phyloP scores from a whole-genome alignment of 2,888 invertebrate genomes.

The Pasiphila rectangulata region DNA sequence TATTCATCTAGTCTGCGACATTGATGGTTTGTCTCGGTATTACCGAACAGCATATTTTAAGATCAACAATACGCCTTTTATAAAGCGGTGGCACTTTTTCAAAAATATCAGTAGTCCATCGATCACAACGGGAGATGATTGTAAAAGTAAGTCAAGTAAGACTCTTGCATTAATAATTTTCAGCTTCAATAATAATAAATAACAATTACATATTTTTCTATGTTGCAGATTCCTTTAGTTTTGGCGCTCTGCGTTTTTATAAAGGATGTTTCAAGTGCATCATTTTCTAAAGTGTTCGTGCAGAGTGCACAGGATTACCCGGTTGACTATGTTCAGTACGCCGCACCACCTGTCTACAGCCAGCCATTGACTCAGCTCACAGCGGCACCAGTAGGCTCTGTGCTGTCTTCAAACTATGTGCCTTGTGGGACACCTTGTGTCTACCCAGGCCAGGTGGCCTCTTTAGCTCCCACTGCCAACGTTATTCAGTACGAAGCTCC shows the following conservation, averaged over 20 bases:
- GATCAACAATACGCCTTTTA: slow-evolving; percentile 67
- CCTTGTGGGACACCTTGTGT: slow-evolving; percentile 64
- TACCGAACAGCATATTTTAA: slow-evolving; percentile 73
- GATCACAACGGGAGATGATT: slow-evolving; percentile 67
- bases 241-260: slow-evolving; percentile 44
- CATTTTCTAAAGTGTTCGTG: slow-evolving; percentile 65
- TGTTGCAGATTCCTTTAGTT: slow-evolving; percentile 50
- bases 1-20: slow-evolving; percentile 73
- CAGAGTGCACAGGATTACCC: slow-evolving; percentile 47
- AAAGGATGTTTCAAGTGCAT: slow-evolving; percentile 41
- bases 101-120: slow-evolving; percentile 71
- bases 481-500: slow-evolving; percentile 45
- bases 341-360: slow-evolving; percentile 44
- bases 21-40: slow-evolving; percentile 78
- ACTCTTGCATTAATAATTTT: slow-evolving; percentile 6
- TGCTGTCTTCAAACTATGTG: slow-evolving; percentile 43
- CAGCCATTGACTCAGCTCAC: slow-evolving; percentile 51
- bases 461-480: slow-evolving; percentile 43
- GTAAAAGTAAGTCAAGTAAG: slow-evolving; percentile 58
- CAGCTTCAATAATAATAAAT: background rate
- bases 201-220: slow-evolving; percentile 3
- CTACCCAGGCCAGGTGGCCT: slow-evolving; percentile 48
- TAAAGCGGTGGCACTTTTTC: slow-evolving; percentile 60
- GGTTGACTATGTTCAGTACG: slow-evolving; percentile 53
- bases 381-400: slow-evolving; percentile 42